phyloP scores from a whole-genome alignment of 2,888 invertebrate species.

The Hirtodrosophila alboralis region DNA sequence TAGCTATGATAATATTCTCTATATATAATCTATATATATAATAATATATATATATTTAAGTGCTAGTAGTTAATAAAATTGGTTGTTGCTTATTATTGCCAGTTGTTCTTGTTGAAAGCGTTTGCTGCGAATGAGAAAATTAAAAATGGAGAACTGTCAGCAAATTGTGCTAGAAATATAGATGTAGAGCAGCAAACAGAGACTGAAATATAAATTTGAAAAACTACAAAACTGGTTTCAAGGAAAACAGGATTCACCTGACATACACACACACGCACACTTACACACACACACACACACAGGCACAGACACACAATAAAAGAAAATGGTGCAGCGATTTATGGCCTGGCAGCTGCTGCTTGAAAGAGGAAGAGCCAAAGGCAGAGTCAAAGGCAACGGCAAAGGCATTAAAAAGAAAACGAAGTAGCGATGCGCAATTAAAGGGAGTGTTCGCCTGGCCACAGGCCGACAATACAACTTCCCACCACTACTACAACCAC shows the following conservation, averaged over 20 bases:
- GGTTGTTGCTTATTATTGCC: slow-evolving; percentile 52
- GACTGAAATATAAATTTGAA: slow-evolving; percentile 19
- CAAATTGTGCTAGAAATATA: slow-evolving; percentile 9
- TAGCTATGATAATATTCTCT: slow-evolving; percentile 81
- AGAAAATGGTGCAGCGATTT: slow-evolving; percentile 78
- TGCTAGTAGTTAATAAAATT: slow-evolving; percentile 24
- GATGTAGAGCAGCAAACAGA: slow-evolving; percentile 21
- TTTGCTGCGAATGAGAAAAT: slow-evolving; percentile 43
- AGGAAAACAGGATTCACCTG: slow-evolving; percentile 80
- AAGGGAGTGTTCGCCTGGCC: slow-evolving; percentile 64
- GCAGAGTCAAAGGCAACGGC: slow-evolving; percentile 25
- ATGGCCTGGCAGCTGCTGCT: slow-evolving; percentile 48
- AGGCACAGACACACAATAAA: slow-evolving; percentile 33
- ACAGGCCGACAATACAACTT: slow-evolving; percentile 44
- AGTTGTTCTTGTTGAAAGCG: slow-evolving; percentile 49
- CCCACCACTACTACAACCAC: slow-evolving; percentile 39
- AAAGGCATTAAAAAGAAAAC: slow-evolving; percentile 50
- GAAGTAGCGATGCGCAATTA: slow-evolving; percentile 69
- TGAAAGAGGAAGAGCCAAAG: slow-evolving; percentile 18
- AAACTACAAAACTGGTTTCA: slow-evolving; percentile 65
- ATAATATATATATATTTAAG: slow-evolving; percentile 10
- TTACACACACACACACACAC: slow-evolving; percentile 9
- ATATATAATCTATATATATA: slow-evolving; percentile 21
- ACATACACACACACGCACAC: slow-evolving; percentile 34
- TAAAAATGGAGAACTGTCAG: slow-evolving; percentile 19